Percentiles rank a stretch among this genome's conserved stretches.
These are phyloP conservation scores for Ectropis grisescens DNA, from an alignment of 1,140 invertebrate species.

Conservation along the genomic window DNA sequence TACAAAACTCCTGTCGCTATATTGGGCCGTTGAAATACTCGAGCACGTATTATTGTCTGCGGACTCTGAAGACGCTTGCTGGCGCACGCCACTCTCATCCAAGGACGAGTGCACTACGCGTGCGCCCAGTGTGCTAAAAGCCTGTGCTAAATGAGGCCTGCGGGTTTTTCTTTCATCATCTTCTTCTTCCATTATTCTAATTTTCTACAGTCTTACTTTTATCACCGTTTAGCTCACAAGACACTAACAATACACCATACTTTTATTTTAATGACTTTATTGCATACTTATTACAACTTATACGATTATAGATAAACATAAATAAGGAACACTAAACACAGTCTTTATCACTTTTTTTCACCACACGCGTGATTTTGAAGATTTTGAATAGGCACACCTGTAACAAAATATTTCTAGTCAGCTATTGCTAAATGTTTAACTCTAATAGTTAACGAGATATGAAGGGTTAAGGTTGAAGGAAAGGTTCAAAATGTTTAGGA, in stretches of 20 bases:
- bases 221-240: slow-evolving; percentile 25
- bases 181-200: slow-evolving; percentile 71
- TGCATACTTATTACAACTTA: slow-evolving; percentile 36
- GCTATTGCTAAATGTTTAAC: too few species aligned
- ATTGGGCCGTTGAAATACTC: slow-evolving; percentile 55
- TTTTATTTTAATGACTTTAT: slow-evolving; percentile 45
- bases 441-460: too few species aligned
- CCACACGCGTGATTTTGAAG: slow-evolving; percentile 39
- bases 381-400: slow-evolving; percentile 50
- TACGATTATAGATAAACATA: slow-evolving; percentile 32
- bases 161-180: slow-evolving; percentile 63
- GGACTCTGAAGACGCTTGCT: slow-evolving; percentile 53
- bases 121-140: slow-evolving; percentile 45
- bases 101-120: slow-evolving; percentile 50
- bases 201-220: slow-evolving; percentile 17
- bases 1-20: slow-evolving; percentile 67
- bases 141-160: slow-evolving; percentile 46
- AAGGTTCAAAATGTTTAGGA: too few species aligned
- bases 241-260: slow-evolving; percentile 46
- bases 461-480: too few species aligned
- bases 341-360: slow-evolving; percentile 65
- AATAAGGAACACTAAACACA: slow-evolving; percentile 63
- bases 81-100: slow-evolving; percentile 36
- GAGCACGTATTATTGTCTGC: slow-evolving; percentile 48
- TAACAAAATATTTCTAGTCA: slow-evolving; percentile 29